Percentiles rank a stretch among this genome's conserved stretches.
Evolutionary conservation across 2,797 vertebrate genomes (phyloP).

Genomic region (Alcedo quadribrachys): DNA sequence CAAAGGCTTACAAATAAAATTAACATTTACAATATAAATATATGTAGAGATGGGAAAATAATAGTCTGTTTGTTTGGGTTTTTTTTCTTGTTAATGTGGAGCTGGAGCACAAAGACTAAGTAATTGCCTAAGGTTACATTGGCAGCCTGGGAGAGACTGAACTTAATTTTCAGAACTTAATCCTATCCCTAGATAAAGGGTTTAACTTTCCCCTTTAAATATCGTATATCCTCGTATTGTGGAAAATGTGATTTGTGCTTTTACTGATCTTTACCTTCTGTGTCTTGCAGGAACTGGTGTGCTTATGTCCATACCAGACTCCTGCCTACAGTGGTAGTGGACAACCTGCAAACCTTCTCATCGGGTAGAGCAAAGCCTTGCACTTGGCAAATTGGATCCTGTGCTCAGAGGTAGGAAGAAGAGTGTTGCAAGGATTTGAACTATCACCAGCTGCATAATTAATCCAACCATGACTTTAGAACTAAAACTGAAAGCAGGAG

Average conservation of each 20-base stretch:
- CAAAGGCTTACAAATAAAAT: neutral
- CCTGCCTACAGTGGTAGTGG: constrained; percentile 72
- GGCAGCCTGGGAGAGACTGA: neutral
- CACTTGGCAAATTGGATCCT: constrained; percentile 68
- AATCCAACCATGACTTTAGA: neutral
- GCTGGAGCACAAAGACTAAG: neutral
- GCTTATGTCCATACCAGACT: constrained; percentile 82
- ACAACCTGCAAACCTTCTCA: constrained; percentile 71
- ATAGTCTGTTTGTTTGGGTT: neutral
- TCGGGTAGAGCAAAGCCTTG: constrained; percentile 68
- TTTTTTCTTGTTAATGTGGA: neutral
- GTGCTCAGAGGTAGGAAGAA: constrained; percentile 71
- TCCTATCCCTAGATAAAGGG: neutral
- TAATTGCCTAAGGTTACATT: neutral
- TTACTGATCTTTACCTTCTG: neutral
- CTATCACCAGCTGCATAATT: neutral
- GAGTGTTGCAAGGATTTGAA: neutral
- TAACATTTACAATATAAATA: neutral
- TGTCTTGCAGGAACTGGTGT: constrained; percentile 82
- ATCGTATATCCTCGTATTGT: neutral
- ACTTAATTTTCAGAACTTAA: neutral
- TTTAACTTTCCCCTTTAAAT: neutral
- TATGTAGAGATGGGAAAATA: neutral
- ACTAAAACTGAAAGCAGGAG: neutral
- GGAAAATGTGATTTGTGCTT: neutral